Conservation (phyloP, 2,888 invertebrate species). For the Dolichopus griseipennis region DNA sequence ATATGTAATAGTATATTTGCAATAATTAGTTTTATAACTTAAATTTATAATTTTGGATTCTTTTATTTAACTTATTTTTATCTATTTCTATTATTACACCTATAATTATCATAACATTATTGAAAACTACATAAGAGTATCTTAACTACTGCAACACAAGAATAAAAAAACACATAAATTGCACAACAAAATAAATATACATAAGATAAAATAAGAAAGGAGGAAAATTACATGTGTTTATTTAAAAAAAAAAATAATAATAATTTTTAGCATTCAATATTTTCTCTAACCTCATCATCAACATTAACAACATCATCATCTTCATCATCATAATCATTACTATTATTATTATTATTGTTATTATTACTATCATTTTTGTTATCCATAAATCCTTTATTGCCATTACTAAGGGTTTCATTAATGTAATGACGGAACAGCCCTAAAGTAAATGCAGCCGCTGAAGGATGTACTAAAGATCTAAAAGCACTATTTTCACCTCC, state of each 20-base stretch:
- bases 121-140: too few relatives aligned
- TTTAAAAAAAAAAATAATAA: slow-evolving; percentile 33
- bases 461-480: slow-evolving; percentile 61
- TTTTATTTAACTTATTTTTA: too few relatives aligned
- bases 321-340: not conserved
- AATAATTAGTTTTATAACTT: too few relatives aligned
- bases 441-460: slow-evolving; percentile 50
- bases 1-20: too few relatives aligned
- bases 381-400: not conserved
- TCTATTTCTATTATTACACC: too few relatives aligned
- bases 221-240: slow-evolving; percentile 25
- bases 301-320: slow-evolving; percentile 10
- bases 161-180: slow-evolving; percentile 18
- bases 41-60: too few relatives aligned
- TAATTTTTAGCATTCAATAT: slow-evolving; percentile 19
- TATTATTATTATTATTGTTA: slow-evolving; percentile 2
- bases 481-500: slow-evolving; percentile 87
- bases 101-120: too few relatives aligned
- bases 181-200: slow-evolving; percentile 9
- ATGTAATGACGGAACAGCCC: slow-evolving; percentile 37
- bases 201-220: slow-evolving; percentile 17
- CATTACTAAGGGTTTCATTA: slow-evolving; percentile 12
- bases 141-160: slow-evolving; percentile 13
- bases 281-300: slow-evolving; percentile 20
- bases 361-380: slow-evolving; percentile 11